These are phyloP conservation scores for Hyperoplus lanceolatus DNA, from an alignment of 2,797 vertebrate species.

Conservation along the genomic window DNA sequence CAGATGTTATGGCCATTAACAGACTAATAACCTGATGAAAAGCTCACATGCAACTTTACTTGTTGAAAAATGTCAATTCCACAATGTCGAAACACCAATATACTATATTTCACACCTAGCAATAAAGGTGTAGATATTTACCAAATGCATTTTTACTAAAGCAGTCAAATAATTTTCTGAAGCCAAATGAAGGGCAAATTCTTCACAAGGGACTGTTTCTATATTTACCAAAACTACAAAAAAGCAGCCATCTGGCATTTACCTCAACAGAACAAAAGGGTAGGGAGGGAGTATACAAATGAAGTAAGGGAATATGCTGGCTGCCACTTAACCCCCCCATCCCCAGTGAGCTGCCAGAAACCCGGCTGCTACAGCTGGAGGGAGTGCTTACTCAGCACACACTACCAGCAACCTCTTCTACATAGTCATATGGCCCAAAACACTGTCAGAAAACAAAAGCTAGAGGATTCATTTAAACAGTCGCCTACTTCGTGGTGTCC, in stretches of 20 bases:
- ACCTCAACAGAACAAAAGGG: constrained; percentile 45
- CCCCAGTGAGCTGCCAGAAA: constrained; percentile 2
- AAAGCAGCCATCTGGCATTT: constrained; percentile 46
- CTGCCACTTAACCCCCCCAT: not conserved
- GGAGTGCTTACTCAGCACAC: constrained; percentile 65
- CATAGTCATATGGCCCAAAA: constrained; percentile 32
- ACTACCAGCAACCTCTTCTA: not conserved
- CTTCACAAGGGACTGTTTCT: not conserved
- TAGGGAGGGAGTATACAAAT: constrained; percentile 14
- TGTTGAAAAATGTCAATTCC: constrained; percentile 12
- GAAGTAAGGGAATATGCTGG: constrained; percentile 15
- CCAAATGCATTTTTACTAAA: not conserved
- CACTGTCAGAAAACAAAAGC: constrained; percentile 44
- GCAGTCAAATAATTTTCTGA: not conserved
- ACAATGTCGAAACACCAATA: constrained; percentile 10
- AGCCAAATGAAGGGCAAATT: not conserved
- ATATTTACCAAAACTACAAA: not conserved
- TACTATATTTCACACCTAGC: constrained; percentile 28
- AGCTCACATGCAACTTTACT: not conserved
- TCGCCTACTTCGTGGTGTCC: not conserved
- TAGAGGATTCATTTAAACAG: constrained; percentile 46
- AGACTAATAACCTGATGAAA: not conserved
- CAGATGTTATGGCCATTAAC: too few species aligned
- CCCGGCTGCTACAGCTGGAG: constrained; percentile 50
- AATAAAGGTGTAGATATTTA: constrained; percentile 48